Conservation (phyloP, 2,888 invertebrate genomes). For the Epinotia brunnichana region DNA sequence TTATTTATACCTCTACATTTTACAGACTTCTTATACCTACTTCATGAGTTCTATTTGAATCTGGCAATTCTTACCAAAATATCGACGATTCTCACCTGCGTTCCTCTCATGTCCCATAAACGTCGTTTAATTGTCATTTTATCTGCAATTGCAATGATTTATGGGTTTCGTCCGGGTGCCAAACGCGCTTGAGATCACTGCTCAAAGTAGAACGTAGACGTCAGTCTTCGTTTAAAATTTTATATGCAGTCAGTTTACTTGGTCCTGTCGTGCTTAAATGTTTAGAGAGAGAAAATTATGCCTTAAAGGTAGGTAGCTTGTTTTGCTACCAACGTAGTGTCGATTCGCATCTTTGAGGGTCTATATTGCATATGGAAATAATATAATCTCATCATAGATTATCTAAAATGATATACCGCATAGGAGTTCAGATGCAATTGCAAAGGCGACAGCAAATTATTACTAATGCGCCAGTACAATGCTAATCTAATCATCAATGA, state of each 20-base stretch:
- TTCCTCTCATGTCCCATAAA: slow-evolving; percentile 18
- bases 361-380: background rate
- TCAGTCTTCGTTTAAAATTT: slow-evolving; percentile 4
- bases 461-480: slow-evolving; percentile 15
- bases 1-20: background rate
- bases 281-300: background rate
- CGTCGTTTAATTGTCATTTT: slow-evolving; percentile 25
- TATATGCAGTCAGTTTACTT: background rate
- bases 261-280: background rate
- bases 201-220: background rate
- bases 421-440: background rate
- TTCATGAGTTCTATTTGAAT: background rate
- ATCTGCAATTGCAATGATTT: slow-evolving; percentile 32
- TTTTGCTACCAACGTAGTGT: background rate
- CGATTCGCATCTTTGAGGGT: background rate
- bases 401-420: background rate
- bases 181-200: slow-evolving; percentile 20
- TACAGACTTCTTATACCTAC: background rate
- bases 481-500: slow-evolving; percentile 19
- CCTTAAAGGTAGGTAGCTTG: background rate
- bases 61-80: slow-evolving; percentile 22
- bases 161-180: slow-evolving; percentile 19
- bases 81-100: slow-evolving; percentile 21
- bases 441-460: background rate
- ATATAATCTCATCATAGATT: too few relatives aligned